Evolutionary conservation across 2,888 invertebrate genomes (phyloP), one percentile per base, ranked within the genome.

Genomic region (Synergus itoensis): DNA sequence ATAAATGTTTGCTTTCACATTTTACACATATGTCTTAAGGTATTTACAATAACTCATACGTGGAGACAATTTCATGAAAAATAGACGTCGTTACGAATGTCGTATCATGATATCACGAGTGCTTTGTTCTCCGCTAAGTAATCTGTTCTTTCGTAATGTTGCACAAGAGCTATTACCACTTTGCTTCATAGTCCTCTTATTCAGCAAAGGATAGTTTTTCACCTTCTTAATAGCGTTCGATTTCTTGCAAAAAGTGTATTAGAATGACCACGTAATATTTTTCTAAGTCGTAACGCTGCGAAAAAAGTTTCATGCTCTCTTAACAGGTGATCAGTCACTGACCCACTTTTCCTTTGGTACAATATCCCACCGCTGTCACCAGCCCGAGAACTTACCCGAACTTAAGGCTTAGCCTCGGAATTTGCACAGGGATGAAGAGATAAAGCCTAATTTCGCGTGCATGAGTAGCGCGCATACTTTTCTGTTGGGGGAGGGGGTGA

Each of bases 401-500:
- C 21, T 60, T 12, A 21, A 18, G 60, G 60, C 12, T 60, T 7
- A 21, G 12, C 41, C n/a, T 41, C 9, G 5, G n/a, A 41, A 65
- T 41, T 41, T 65, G 7, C 41, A 4, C 2, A 16, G 63, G n/a
- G 40, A 64, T 64, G 0, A 40, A 64, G 40, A 28, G 40, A 64
- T 64, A 64, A 40, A 16, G 14, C 65, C 43, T 18, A 41, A 18
- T 18, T 41, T 41, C 18, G n/a, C n/a, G 1, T 36, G 11, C 41
- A 43, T 40, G 12, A 5, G n/a, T 43, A 21, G 21, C 4, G n/a
- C 2, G 16, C 7, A 69, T 48, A n/a, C 16, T 9, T 36, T 16
- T 69, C 11, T 53, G 9, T 73, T 73, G 36, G 40, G 73, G 36
- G 12, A 73, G 73, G 40, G 40, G 36, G 53, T 73, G 36, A 53